These are phyloP conservation scores for Heliothis virescens DNA, from an alignment of 1,140 invertebrate species.

Conservation along the genomic window DNA sequence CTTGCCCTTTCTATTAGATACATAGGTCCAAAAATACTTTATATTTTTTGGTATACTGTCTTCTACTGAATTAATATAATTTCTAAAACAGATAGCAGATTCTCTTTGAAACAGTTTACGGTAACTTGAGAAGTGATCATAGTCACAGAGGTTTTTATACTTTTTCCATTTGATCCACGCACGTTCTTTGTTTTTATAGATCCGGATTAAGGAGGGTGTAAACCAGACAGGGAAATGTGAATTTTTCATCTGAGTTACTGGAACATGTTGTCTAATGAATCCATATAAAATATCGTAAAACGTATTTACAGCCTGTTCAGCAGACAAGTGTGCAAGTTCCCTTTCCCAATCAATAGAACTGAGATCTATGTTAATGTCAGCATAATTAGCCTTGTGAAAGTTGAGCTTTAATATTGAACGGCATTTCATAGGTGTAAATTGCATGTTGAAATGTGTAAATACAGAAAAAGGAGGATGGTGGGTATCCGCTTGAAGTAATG, in stretches of 20 bases:
- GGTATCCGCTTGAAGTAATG: slow-evolving; percentile 9
- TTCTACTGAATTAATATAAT: too few relatives aligned
- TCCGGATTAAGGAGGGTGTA: neutral
- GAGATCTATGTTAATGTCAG: slow-evolving; percentile 13
- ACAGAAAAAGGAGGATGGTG: slow-evolving; percentile 33
- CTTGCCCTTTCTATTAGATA: too few relatives aligned
- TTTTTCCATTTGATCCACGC: too few relatives aligned
- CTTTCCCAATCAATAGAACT: slow-evolving; percentile 12
- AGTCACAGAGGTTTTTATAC: too few relatives aligned
- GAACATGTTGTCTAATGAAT: slow-evolving; percentile 21
- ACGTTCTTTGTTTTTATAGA: too few relatives aligned
- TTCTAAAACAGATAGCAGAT: too few relatives aligned
- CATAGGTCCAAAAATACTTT: too few relatives aligned
- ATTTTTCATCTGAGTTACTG: neutral
- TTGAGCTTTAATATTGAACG: neutral
- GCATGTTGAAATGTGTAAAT: neutral
- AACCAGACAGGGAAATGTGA: slow-evolving; percentile 16
- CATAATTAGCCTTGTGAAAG: slow-evolving; percentile 45
- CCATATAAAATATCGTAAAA: slow-evolving; percentile 42
- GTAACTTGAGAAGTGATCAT: too few relatives aligned
- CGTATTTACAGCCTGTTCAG: slow-evolving; percentile 14
- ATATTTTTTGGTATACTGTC: too few relatives aligned
- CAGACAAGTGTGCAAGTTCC: neutral
- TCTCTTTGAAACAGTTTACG: too few relatives aligned
- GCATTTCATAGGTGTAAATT: slow-evolving; percentile 11